A percentile compares a stretch with the other conserved stretches of the same genome.
These are phyloP conservation scores for Sarcophaga bullata DNA, from an alignment of 1,140 invertebrate genomes.

Conservation along the genomic window DNA sequence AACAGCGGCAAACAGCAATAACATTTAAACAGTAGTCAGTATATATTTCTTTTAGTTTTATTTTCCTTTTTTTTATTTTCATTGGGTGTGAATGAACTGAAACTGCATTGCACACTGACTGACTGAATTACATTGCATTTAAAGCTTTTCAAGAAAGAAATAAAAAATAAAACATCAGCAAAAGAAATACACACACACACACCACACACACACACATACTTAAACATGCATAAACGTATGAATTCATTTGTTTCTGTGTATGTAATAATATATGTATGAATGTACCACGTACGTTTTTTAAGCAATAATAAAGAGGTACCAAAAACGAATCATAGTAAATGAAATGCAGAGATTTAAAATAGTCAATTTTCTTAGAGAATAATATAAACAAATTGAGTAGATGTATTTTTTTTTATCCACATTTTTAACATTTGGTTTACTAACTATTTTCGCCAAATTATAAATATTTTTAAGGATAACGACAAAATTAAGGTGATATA, in stretches of 20 bases:
- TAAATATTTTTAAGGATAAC: no score
- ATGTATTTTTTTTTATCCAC: no score
- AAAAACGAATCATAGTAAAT: slow-evolving; percentile 11
- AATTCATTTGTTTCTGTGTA: background rate
- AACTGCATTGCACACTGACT: slow-evolving; percentile 23
- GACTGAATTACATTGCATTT: slow-evolving; percentile 21
- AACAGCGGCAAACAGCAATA: slow-evolving; percentile 28
- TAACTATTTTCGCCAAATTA: no score
- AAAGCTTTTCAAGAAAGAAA: slow-evolving; percentile 24
- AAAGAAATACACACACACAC: background rate
- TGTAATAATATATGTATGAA: background rate
- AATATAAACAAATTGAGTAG: no score
- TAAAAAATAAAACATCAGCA: slow-evolving; percentile 11
- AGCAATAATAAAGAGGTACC: slow-evolving; percentile 5
- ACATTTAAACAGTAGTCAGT: slow-evolving; percentile 31
- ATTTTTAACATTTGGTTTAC: no score
- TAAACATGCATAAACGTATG: background rate
- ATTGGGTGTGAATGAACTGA: slow-evolving; percentile 39
- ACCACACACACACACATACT: background rate
- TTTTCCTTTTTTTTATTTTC: slow-evolving; percentile 16
- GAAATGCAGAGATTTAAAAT: background rate
- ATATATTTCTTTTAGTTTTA: slow-evolving; percentile 13
- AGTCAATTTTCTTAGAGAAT: background rate
- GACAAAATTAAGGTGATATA: no score
- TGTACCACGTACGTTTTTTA: background rate